A percentile compares a stretch with the other conserved stretches of the same genome.
Evolutionary conservation across 2,113 vertebrate species (phyloP).

Genomic region (Copsychus sechellarum): DNA sequence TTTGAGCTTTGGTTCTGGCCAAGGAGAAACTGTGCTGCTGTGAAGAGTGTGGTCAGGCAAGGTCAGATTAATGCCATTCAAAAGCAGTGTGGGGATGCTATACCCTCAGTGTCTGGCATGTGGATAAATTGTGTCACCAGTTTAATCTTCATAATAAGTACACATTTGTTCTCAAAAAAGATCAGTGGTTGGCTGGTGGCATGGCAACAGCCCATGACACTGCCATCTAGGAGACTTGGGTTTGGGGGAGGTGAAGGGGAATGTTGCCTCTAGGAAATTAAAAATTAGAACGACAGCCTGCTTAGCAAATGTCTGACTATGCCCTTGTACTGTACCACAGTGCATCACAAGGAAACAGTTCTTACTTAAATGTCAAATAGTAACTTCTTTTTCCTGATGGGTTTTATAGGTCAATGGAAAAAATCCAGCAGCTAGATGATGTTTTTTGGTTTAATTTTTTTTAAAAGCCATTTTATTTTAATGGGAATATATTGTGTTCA

Average conservation of each 20-base stretch:
- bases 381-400: not conserved
- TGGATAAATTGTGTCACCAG: constrained; percentile 42
- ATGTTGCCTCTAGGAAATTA: constrained; percentile 63
- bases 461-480: not conserved
- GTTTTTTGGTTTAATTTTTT: not conserved
- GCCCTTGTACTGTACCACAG: not conserved
- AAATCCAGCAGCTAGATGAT: not conserved
- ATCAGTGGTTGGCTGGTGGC: constrained; percentile 54
- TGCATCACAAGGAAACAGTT: constrained; percentile 7
- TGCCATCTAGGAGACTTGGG: constrained; percentile 22
- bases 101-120: not conserved
- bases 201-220: constrained; percentile 47
- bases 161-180: constrained; percentile 60
- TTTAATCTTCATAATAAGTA: constrained; percentile 56
- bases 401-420: constrained; percentile 24
- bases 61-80: constrained; percentile 25
- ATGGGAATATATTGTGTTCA: not conserved
- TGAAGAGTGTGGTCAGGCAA: constrained; percentile 28
- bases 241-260: constrained; percentile 13
- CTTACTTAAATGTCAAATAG: constrained; percentile 40
- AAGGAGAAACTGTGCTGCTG: not conserved
- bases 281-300: constrained; percentile 48
- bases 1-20: not conserved
- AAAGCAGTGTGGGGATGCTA: not conserved
- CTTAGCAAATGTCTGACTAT: constrained; percentile 46